Evolutionary conservation across 2,888 invertebrate genomes (phyloP).

Genomic region (Epinotia bilunana): DNA sequence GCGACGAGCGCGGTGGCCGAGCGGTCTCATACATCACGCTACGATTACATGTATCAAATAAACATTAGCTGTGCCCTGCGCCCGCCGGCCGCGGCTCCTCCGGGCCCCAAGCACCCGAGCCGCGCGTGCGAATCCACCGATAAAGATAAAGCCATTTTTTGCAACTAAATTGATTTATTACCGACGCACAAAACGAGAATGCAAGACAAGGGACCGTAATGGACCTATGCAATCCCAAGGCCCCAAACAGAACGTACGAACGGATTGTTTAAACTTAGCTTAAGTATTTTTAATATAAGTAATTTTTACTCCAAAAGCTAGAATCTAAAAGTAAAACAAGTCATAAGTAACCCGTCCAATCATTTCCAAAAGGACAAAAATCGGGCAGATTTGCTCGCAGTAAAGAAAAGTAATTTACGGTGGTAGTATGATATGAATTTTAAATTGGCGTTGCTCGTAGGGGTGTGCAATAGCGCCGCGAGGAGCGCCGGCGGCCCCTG

Average conservation of each 20-base stretch:
- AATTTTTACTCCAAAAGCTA: not conserved
- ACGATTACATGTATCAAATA: slow-evolving; percentile 82
- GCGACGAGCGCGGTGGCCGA: slow-evolving; percentile 51
- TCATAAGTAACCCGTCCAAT: not conserved
- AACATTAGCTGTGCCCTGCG: slow-evolving; percentile 66
- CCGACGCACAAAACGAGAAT: slow-evolving; percentile 50
- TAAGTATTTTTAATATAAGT: too few relatives aligned
- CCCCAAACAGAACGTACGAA: not conserved
- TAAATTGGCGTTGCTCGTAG: slow-evolving; percentile 55
- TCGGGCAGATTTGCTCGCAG: slow-evolving; percentile 43
- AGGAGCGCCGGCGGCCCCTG: slow-evolving; percentile 44
- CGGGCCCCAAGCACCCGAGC: slow-evolving; percentile 57
- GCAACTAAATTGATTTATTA: slow-evolving; percentile 68
- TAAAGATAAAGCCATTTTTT: slow-evolving; percentile 69
- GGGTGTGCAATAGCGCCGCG: slow-evolving; percentile 50
- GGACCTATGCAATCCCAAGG: not conserved
- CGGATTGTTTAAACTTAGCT: too few relatives aligned
- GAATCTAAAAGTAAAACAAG: not conserved
- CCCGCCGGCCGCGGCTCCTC: slow-evolving; percentile 66
- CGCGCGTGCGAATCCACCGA: slow-evolving; percentile 66
- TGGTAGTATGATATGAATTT: slow-evolving; percentile 64
- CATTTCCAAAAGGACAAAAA: slow-evolving; percentile 10
- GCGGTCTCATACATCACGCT: slow-evolving; percentile 77
- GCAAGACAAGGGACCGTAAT: not conserved
- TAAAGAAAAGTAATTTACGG: slow-evolving; percentile 62